Percentiles rank a stretch among this genome's conserved stretches.
phyloP scores from a whole-genome alignment of 2,113 vertebrate species.

The Chloropsis cyanopogon region DNA sequence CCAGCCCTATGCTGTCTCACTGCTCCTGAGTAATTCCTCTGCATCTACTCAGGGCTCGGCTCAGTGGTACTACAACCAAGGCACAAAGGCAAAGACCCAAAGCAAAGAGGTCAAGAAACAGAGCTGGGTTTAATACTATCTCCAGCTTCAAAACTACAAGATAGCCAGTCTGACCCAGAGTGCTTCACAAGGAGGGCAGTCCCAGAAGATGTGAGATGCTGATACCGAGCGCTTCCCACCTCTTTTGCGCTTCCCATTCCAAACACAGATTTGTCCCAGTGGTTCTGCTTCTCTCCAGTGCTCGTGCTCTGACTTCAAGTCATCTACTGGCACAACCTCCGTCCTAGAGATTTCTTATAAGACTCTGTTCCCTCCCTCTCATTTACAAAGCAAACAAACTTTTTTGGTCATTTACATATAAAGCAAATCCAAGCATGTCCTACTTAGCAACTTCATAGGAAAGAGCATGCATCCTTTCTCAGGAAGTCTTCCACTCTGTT shows the following conservation, averaged over 20 bases:
- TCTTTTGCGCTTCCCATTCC: conserved; percentile 6
- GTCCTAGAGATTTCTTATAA: not conserved
- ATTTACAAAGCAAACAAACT: not conserved
- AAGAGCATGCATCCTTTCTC: not conserved
- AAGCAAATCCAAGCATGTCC: not conserved
- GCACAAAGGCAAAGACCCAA: not conserved
- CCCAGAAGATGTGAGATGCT: not conserved
- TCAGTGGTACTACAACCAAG: not conserved
- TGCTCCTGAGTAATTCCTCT: not conserved
- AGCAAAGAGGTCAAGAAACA: not conserved
- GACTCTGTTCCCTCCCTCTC: not conserved
- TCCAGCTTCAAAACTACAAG: not conserved
- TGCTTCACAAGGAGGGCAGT: not conserved
- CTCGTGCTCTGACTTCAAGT: not conserved
- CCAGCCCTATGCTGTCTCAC: not conserved
- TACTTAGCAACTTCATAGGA: not conserved
- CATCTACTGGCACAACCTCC: not conserved
- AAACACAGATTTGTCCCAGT: not conserved
- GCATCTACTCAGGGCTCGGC: not conserved
- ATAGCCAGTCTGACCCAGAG: not conserved
- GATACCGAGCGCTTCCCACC: accelerated
- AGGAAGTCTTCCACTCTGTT: not conserved
- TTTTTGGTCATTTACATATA: not conserved
- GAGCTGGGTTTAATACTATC: not conserved
- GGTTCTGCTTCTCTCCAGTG: not conserved